phyloP scores from a whole-genome alignment of 2,113 vertebrate species.

The Holacanthus passer region DNA sequence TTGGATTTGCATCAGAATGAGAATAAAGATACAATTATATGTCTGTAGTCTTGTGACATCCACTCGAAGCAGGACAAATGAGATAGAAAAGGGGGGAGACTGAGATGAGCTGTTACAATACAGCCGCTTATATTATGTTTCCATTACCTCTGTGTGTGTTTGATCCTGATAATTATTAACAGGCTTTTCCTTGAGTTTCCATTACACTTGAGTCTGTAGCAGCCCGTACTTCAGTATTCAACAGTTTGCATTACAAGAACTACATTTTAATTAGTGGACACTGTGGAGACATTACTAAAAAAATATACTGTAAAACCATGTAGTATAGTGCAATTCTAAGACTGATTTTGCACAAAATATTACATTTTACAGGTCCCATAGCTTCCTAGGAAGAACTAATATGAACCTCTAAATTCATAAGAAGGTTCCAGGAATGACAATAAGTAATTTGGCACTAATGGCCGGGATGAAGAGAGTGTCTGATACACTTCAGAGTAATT shows the following conservation, averaged over 20 bases:
- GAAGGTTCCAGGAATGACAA: background rate
- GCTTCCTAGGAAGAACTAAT: background rate
- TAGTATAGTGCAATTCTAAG: background rate
- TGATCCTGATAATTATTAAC: background rate
- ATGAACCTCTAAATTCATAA: background rate
- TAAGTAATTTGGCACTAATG: background rate
- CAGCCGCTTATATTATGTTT: background rate
- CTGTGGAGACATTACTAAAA: background rate
- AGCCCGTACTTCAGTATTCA: background rate
- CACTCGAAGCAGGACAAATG: background rate
- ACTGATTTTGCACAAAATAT: background rate
- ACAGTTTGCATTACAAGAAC: background rate
- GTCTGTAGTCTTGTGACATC: background rate
- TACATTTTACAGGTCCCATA: background rate
- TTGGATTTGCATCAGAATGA: conserved; percentile 18
- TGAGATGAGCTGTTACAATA: background rate
- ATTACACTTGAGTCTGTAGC: background rate
- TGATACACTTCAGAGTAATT: background rate
- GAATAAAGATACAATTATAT: conserved; percentile 12
- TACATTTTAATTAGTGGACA: background rate
- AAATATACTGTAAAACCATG: background rate
- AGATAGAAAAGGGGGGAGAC: background rate
- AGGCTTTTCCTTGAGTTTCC: background rate
- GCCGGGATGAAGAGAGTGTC: background rate
- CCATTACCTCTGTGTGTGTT: background rate